phyloP scores from a whole-genome alignment of 1,140 invertebrate genomes.

The Drosophila bipectinata region DNA sequence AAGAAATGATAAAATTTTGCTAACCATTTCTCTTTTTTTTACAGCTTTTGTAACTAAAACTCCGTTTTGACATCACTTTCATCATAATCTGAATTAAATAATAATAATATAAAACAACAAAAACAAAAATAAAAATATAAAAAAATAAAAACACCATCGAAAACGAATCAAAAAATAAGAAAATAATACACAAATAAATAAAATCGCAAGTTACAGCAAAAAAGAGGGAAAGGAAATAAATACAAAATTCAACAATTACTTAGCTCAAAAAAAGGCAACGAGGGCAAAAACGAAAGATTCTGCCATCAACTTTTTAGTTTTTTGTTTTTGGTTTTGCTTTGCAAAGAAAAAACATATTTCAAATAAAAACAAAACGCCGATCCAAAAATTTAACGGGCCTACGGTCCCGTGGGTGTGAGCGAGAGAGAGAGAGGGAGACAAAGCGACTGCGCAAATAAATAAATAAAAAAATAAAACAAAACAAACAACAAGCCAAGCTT shows the following conservation, averaged over 20 bases:
- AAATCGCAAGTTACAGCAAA: constrained; percentile 62
- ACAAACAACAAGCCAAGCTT: constrained; percentile 75
- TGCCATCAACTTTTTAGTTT: constrained; percentile 73
- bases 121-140: constrained; percentile 59
- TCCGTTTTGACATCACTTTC: constrained; percentile 85
- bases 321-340: constrained; percentile 57
- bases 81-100: constrained; percentile 83
- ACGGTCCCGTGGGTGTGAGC: constrained; percentile 48
- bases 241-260: constrained; percentile 50
- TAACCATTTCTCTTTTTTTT: constrained; percentile 34
- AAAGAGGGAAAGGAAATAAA: constrained; percentile 50
- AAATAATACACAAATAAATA: constrained; percentile 61
- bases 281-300: constrained; percentile 50
- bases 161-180: constrained; percentile 82
- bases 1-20: constrained; percentile 10
- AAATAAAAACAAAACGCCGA: constrained; percentile 27
- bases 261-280: constrained; percentile 75
- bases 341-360: constrained; percentile 28
- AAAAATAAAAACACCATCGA: constrained; percentile 77
- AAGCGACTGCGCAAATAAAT: constrained; percentile 73
- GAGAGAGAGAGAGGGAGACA: constrained; percentile 48
- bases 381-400: constrained; percentile 32
- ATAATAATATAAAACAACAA: constrained; percentile 73
- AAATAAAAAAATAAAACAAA: constrained; percentile 19
- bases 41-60: constrained; percentile 93